A percentile compares a stretch with the other conserved stretches of the same genome.
Evolutionary conservation across 2,888 invertebrate genomes (phyloP).

Genomic region (Standfussiana lucernea): DNA sequence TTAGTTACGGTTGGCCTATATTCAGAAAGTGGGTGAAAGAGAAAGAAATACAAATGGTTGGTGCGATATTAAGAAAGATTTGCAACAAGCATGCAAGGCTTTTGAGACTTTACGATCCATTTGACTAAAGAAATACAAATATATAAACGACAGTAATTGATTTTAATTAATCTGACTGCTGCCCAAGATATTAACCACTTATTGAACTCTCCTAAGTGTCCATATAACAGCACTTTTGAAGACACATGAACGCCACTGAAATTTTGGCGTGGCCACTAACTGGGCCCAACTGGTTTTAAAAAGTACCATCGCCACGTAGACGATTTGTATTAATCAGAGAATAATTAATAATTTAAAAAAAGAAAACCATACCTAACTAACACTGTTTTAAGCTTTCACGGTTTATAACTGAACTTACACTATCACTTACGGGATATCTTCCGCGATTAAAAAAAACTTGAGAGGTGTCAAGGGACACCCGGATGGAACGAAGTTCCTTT

Average conservation of each 20-base stretch:
- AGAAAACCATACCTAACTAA: neutral
- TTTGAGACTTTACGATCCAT: neutral
- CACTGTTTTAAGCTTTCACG: too few relatives aligned
- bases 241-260: too few relatives aligned
- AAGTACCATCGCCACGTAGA: neutral
- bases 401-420: too few relatives aligned
- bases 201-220: neutral
- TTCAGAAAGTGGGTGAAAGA: neutral
- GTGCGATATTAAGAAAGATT: neutral
- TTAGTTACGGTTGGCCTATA: constrained; percentile 8
- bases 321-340: neutral
- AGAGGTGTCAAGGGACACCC: too few relatives aligned
- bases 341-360: too few relatives aligned
- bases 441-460: too few relatives aligned
- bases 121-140: neutral
- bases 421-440: too few relatives aligned
- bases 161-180: neutral
- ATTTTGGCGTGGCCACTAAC: neutral
- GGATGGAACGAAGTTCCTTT: too few relatives aligned
- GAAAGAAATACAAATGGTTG: neutral
- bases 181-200: neutral
- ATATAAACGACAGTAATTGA: neutral
- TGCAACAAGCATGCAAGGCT: neutral
- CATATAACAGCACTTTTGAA: neutral
- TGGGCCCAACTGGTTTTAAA: neutral